Evolutionary conservation across 2,797 vertebrate genomes (phyloP).

Genomic region (Myotis daubentonii): DNA sequence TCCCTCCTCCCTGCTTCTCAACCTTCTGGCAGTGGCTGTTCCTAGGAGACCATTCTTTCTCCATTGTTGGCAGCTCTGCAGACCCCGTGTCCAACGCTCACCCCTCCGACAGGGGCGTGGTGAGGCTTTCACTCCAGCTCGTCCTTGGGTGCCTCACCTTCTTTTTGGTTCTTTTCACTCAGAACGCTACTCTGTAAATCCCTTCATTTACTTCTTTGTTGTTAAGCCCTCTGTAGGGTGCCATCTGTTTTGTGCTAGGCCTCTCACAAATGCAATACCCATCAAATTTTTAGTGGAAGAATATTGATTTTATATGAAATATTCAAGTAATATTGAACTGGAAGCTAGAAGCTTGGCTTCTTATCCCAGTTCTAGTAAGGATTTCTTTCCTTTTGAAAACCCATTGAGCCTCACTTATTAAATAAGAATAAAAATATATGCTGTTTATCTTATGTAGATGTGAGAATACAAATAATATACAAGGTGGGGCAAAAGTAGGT

Average conservation of each 20-base stretch:
- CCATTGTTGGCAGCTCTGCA: background rate
- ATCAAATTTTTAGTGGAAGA: background rate
- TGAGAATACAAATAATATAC: background rate
- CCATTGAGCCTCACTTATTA: background rate
- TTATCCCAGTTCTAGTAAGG: background rate
- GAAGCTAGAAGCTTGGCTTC: background rate
- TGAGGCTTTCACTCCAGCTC: background rate
- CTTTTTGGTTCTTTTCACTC: background rate
- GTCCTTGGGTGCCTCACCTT: background rate
- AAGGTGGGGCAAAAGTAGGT: background rate
- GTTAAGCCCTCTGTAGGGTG: background rate
- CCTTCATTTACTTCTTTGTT: background rate
- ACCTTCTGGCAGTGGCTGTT: background rate
- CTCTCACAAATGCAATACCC: background rate
- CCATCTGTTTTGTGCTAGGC: background rate
- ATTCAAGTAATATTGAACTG: background rate
- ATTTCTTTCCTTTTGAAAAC: background rate
- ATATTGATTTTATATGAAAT: slow-evolving; percentile 28
- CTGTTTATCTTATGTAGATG: background rate
- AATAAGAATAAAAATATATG: background rate
- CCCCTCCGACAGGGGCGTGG: background rate
- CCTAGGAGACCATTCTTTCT: background rate
- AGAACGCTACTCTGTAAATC: background rate
- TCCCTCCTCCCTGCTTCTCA: background rate
- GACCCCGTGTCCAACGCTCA: background rate